phyloP scores from a whole-genome alignment of 2,797 vertebrate species.

The Luscinia megarhynchos region DNA sequence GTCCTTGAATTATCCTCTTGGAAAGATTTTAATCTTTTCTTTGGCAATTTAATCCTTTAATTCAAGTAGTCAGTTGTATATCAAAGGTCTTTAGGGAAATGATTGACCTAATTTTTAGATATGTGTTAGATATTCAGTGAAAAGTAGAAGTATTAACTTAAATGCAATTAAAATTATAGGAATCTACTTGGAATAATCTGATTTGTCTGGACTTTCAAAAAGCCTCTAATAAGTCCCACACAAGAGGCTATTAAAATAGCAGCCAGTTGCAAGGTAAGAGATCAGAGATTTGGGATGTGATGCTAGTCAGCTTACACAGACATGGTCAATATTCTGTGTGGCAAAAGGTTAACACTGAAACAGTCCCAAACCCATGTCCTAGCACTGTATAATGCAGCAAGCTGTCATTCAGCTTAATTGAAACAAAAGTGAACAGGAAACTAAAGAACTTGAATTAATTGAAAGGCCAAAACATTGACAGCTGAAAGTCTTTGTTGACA shows the following conservation, averaged over 20 bases:
- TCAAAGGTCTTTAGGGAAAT: slow-evolving; percentile 40
- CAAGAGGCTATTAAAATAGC: slow-evolving; percentile 10
- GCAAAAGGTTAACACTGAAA: neutral
- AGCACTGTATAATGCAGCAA: neutral
- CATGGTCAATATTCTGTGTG: neutral
- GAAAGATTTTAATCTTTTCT: slow-evolving; percentile 42
- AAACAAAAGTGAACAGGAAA: neutral
- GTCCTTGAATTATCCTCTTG: slow-evolving; percentile 43
- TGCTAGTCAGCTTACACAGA: neutral
- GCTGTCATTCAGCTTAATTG: neutral
- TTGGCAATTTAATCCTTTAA: slow-evolving; percentile 47
- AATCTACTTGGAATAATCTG: slow-evolving; percentile 5
- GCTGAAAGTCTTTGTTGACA: neutral
- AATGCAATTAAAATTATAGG: slow-evolving; percentile 49
- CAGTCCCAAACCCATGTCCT: neutral
- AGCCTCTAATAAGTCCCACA: neutral
- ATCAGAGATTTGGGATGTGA: neutral
- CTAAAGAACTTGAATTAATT: neutral
- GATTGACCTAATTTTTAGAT: slow-evolving; percentile 24
- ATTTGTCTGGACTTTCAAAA: slow-evolving; percentile 8
- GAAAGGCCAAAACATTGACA: neutral
- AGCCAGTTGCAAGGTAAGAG: neutral
- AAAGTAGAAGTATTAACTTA: slow-evolving; percentile 58
- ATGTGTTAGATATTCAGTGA: slow-evolving; percentile 23
- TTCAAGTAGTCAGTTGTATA: slow-evolving; percentile 25